Conservation (phyloP, 2,888 invertebrate species). For the Cerastis leucographa region DNA sequence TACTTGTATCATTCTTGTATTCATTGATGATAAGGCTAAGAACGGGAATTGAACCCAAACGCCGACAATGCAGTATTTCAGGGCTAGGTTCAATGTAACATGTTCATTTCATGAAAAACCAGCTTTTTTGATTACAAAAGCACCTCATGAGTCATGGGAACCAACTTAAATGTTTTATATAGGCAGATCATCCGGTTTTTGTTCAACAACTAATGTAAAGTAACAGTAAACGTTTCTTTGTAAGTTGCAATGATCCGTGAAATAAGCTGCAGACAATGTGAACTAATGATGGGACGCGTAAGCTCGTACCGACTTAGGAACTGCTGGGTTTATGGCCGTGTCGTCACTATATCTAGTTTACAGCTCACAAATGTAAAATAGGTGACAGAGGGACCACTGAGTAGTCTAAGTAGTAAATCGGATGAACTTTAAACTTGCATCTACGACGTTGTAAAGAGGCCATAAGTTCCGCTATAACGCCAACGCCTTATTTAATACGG, state of each 20-base stretch:
- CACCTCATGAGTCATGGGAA: slow-evolving; percentile 61
- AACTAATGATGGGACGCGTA: slow-evolving; percentile 63
- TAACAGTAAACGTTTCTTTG: slow-evolving; percentile 69
- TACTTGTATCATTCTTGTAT: background rate
- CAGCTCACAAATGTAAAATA: slow-evolving; percentile 19
- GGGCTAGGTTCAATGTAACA: slow-evolving; percentile 17
- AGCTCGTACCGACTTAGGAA: slow-evolving; percentile 41
- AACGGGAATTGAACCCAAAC: background rate
- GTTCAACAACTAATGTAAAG: slow-evolving; percentile 67
- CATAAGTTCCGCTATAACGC: slow-evolving; percentile 52
- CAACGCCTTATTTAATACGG: slow-evolving; percentile 44
- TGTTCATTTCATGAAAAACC: slow-evolving; percentile 36
- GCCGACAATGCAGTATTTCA: background rate
- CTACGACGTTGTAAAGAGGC: slow-evolving; percentile 39
- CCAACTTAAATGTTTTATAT: slow-evolving; percentile 59
- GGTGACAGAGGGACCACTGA: slow-evolving; percentile 16
- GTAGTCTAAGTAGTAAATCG: slow-evolving; percentile 35
- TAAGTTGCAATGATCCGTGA: slow-evolving; percentile 73
- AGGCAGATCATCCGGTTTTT: slow-evolving; percentile 70
- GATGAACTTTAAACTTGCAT: slow-evolving; percentile 46
- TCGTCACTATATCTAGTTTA: slow-evolving; percentile 16
- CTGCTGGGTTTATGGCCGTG: slow-evolving; percentile 48
- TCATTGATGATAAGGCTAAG: background rate
- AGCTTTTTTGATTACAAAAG: slow-evolving; percentile 54
- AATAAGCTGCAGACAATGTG: slow-evolving; percentile 70